Percentiles rank a stretch among this genome's conserved stretches.
Conservation (phyloP, 2,113 vertebrate genomes). For the Nanger granti region DNA sequence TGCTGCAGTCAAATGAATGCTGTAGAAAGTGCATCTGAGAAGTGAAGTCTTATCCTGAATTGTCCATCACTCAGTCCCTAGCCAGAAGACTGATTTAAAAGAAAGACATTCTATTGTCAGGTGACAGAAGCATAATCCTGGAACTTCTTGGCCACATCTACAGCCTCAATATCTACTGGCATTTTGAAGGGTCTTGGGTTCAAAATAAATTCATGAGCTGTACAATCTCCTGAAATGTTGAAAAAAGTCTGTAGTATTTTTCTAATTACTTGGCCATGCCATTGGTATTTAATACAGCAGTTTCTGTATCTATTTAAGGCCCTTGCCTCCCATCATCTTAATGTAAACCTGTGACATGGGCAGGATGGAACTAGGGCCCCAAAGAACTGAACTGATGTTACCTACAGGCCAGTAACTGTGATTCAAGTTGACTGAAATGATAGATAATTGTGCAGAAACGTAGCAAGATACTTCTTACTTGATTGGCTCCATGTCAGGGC, state of each 20-base stretch:
- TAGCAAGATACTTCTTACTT: conserved; percentile 84
- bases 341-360: conserved; percentile 93
- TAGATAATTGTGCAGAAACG: conserved; percentile 89
- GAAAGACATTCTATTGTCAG: neutral
- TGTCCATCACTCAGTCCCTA: neutral
- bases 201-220: conserved; percentile 94
- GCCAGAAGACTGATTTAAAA: neutral
- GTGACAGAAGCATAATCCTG: conserved; percentile 84
- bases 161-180: conserved; percentile 90
- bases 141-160: conserved; percentile 92
- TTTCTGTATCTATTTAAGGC: conserved; percentile 85
- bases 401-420: conserved; percentile 81
- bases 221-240: conserved; percentile 85
- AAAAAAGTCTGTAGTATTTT: conserved; percentile 86
- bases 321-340: conserved; percentile 90
- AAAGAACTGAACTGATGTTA: conserved; percentile 89
- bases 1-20: neutral
- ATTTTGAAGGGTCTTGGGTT: conserved; percentile 94
- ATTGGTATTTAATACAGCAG: conserved; percentile 91
- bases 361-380: conserved; percentile 91
- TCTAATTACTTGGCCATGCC: conserved; percentile 92
- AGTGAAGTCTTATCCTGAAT: neutral
- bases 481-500: neutral
- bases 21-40: neutral
- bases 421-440: conserved; percentile 81